Base-by-base conservation (phyloP, 2,113 vertebrate species). In the Laticauda colubrina region DNA sequence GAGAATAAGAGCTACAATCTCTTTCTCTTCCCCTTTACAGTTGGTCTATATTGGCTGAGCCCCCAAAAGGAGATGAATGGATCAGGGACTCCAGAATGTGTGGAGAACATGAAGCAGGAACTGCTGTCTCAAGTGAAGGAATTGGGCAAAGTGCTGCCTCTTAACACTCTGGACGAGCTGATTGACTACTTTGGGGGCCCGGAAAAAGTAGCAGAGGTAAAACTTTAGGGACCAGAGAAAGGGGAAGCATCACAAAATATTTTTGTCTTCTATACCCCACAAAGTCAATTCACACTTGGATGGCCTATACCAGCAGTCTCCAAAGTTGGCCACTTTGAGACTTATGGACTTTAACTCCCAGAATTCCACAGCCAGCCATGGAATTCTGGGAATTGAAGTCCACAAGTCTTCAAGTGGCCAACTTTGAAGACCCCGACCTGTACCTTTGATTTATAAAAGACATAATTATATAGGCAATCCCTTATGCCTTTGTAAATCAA, bases 141-240 rank as follows among this genome's bases (percentile, higher is more conserved):
- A 21, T 98, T 99, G 95, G 99, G 99, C 96, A 98, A 98, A 96
- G 98, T 99, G 96, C 98, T 99, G 98, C 99, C 99, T 91, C 98
- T 99, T 89, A 99, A 99, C 93, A 99, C 99, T 45, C 97, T 99
- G 97, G 99, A 99, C 51, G 98, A 99, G 94, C 98, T 99, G 89
- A 99, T 99, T 0, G 97, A 99, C 96, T 97, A 98, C 95, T 98
- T 99, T 0, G 99, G 99, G 88, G 99, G 99, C 87, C 99, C 99
- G 0, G 99, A 99, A 94, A 97, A 98, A 0, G 99, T 99, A 85
- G 98, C 99, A 0, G 99, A 99, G 99, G 99, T 99, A 96, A 94
- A 90, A 12, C 23, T 43, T 69, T 24, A 1, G 34, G 75, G 34
- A 3, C 34, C n/a, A 20, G 69, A 39, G 69, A 39, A 39, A 81